These are phyloP conservation scores for Gymnocypris eckloni DNA, from an alignment of 2,797 vertebrate species.

Conservation along the genomic window DNA sequence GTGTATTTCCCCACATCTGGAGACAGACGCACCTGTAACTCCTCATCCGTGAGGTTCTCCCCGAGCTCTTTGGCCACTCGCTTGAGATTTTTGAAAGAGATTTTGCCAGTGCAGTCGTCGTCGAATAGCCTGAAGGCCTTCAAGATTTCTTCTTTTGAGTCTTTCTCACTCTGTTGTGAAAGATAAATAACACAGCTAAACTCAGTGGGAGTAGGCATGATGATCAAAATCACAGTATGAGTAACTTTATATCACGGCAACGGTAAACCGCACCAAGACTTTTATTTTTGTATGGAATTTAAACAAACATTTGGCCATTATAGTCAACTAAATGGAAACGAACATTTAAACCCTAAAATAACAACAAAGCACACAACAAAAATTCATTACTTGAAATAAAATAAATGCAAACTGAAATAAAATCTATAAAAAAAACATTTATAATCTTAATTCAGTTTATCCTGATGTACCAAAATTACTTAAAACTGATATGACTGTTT, in stretches of 20 bases:
- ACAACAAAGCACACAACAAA: no score
- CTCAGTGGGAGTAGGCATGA: neutral
- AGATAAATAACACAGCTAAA: slow-evolving; percentile 6
- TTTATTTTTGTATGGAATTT: neutral
- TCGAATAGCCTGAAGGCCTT: slow-evolving; percentile 95
- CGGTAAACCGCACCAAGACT: neutral
- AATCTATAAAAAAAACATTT: no score
- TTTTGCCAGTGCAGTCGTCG: slow-evolving; percentile 91
- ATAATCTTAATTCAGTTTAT: no score
- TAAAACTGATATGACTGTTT: no score
- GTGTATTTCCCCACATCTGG: slow-evolving; percentile 7
- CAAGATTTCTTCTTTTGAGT: slow-evolving; percentile 93
- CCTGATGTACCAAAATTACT: no score
- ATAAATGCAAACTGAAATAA: no score
- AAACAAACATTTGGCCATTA: neutral
- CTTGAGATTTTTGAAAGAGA: slow-evolving; percentile 94
- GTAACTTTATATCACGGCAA: neutral
- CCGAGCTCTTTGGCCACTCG: slow-evolving; percentile 92
- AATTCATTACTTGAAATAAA: no score
- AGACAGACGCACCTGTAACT: slow-evolving; percentile 84
- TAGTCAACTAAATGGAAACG: no score
- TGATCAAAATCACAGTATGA: neutral
- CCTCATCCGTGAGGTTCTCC: slow-evolving; percentile 92
- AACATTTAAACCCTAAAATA: no score
- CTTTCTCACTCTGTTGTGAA: slow-evolving; percentile 85